Evolutionary conservation across 2,888 invertebrate species (phyloP), one percentile per base, ranked within the genome.

Genomic region (Drosophila dives): DNA sequence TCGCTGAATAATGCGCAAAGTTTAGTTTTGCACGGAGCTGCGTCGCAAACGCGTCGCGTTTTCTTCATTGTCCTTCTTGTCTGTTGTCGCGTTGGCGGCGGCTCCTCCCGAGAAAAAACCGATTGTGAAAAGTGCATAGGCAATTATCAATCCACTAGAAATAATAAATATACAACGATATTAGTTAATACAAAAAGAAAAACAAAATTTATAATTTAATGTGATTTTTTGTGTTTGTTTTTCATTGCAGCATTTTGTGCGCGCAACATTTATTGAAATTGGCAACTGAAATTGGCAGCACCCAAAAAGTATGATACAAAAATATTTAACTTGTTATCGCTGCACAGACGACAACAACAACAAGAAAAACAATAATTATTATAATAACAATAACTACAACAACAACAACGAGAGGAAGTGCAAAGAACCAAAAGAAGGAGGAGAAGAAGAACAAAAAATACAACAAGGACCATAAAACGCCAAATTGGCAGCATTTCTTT

Each of bases 1-100:
- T 76, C 86, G 80, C 78, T 83, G 88, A 83, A 84, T 84, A 90
- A 90, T 91, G 91, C 90, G 91, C 91, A 91, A 84, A 91, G 90
- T 91, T 91, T 91, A 83, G 87, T 89, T 86, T 89, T 83, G 81
- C 86, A 85, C 79, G 78, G 76, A 79, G 80, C 84, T 81, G 86
- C 89, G 82, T 75, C 74, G 86, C 86, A 82, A 81, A 55, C 89
- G 80, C 83, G 77, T 78, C 83, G 80, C 79, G 72, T 75, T 56
- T 34, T 56, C 49, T 54, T 55, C n/a, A 61, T 61, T 64, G 53
- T 65, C 40, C 45, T 56, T 42, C 6, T 45, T 45, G 12, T 55
- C 23, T 45, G 45, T 23, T 45, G 45, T 23, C 45, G 45, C 12
- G 49, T 50, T 23, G 45, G 23, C 45, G 23, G 23, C 34, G 59